phyloP scores from a whole-genome alignment of 2,113 vertebrate genomes.

The Pelvicachromis taeniatus region DNA sequence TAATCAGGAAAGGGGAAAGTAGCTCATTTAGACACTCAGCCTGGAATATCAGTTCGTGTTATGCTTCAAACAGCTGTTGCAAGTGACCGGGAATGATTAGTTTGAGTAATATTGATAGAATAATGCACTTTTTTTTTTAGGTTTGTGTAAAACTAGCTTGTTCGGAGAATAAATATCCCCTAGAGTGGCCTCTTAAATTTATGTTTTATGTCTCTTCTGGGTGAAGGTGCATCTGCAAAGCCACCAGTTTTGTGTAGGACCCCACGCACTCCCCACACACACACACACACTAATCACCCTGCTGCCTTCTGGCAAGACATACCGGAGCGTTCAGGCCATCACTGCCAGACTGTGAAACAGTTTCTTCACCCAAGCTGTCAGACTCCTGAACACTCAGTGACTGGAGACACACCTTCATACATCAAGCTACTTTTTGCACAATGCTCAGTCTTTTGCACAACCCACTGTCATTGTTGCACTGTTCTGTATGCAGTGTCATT shows the following conservation, averaged over 20 bases:
- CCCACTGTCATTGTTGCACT: neutral
- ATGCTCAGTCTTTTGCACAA: neutral
- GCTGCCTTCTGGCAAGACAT: neutral
- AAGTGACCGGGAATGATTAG: neutral
- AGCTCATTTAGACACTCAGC: neutral
- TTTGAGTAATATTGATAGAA: neutral
- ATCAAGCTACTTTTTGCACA: neutral
- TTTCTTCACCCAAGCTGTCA: neutral
- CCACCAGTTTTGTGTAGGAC: neutral
- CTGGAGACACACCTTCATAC: neutral
- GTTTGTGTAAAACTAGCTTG: neutral
- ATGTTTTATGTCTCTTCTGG: neutral
- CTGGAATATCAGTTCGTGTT: neutral
- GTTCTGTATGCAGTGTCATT: neutral
- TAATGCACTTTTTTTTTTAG: neutral
- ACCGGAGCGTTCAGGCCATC: accelerated
- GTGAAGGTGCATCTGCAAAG: accelerated
- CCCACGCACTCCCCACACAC: neutral
- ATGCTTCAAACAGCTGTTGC: neutral
- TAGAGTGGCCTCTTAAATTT: neutral
- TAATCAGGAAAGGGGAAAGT: neutral
- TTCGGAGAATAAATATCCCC: neutral
- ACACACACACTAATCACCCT: neutral
- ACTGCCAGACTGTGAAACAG: neutral
- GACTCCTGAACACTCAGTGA: neutral